Percentiles rank a stretch among this genome's conserved stretches.
These are phyloP conservation scores for Drosophila repleta DNA, from an alignment of 1,140 invertebrate genomes.

Conservation along the genomic window DNA sequence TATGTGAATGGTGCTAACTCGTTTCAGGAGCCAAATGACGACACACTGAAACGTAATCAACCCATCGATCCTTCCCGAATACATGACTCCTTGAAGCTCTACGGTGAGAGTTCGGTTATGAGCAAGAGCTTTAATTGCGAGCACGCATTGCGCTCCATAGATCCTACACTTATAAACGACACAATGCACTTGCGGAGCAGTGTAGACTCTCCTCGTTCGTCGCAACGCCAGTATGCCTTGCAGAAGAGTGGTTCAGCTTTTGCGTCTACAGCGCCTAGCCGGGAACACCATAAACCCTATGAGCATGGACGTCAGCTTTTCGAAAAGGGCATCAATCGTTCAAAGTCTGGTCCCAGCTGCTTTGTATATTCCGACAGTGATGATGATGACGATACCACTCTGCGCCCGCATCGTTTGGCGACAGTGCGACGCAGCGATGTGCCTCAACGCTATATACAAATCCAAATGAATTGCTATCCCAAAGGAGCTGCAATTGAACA, in stretches of 20 bases:
- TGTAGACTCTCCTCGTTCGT: constrained; percentile 57
- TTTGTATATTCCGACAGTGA: constrained; percentile 84
- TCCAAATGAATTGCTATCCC: constrained; percentile 83
- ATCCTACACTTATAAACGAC: constrained; percentile 78
- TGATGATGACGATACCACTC: constrained; percentile 70
- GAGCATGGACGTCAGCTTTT: constrained; percentile 72
- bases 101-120: constrained; percentile 81
- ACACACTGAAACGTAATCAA: constrained; percentile 83
- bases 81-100: constrained; percentile 84
- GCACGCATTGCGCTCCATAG: constrained; percentile 75
- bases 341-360: constrained; percentile 89
- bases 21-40: constrained; percentile 80
- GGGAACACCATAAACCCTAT: constrained; percentile 54
- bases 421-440: constrained; percentile 77
- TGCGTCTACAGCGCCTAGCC: constrained; percentile 49
- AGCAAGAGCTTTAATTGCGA: constrained; percentile 84
- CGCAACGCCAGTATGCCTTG: constrained; percentile 74
- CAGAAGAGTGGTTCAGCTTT: constrained; percentile 84
- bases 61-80: constrained; percentile 85
- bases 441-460: constrained; percentile 73
- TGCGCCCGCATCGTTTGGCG: constrained; percentile 57
- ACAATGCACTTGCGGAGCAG: constrained; percentile 71
- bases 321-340: constrained; percentile 86
- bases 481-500: constrained; percentile 66
- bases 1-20: constrained; percentile 81